Evolutionary conservation across 2,888 invertebrate species (phyloP).

Genomic region (Gasteruption jaculator): DNA sequence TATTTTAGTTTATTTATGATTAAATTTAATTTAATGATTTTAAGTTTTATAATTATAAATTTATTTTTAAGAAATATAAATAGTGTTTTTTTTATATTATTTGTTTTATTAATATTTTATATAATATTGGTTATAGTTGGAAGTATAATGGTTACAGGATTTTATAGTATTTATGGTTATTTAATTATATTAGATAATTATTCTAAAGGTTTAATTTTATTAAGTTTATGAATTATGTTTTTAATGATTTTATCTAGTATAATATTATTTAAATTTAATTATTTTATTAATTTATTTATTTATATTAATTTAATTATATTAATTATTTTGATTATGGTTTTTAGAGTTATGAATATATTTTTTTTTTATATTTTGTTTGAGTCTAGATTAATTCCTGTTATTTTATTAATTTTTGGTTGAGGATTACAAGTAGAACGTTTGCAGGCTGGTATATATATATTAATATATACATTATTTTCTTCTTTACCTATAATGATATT

Average conservation of each 20-base stretch:
- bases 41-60: slow-evolving; percentile 46
- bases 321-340: slow-evolving; percentile 24
- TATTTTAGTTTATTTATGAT: no score
- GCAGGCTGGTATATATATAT: slow-evolving; percentile 63
- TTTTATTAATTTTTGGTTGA: slow-evolving; percentile 65
- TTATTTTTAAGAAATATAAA: slow-evolving; percentile 59
- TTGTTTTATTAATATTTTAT: slow-evolving; percentile 56
- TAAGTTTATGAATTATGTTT: slow-evolving; percentile 19
- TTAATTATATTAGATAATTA: slow-evolving; percentile 36
- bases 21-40: not conserved
- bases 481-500: slow-evolving; percentile 62
- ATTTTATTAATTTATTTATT: slow-evolving; percentile 57
- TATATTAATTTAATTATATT: slow-evolving; percentile 50
- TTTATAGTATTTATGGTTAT: slow-evolving; percentile 55
- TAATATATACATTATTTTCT: slow-evolving; percentile 68
- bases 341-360: slow-evolving; percentile 55
- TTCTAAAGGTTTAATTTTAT: slow-evolving; percentile 19
- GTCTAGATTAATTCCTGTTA: slow-evolving; percentile 62
- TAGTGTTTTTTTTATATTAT: slow-evolving; percentile 57
- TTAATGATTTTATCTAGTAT: slow-evolving; percentile 49
- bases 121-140: no score
- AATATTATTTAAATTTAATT: slow-evolving; percentile 51
- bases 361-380: slow-evolving; percentile 72
- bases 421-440: slow-evolving; percentile 68
- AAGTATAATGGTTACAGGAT: no score